phyloP scores from a whole-genome alignment of 2,797 vertebrate genomes.

The Enteromius anoplus region DNA sequence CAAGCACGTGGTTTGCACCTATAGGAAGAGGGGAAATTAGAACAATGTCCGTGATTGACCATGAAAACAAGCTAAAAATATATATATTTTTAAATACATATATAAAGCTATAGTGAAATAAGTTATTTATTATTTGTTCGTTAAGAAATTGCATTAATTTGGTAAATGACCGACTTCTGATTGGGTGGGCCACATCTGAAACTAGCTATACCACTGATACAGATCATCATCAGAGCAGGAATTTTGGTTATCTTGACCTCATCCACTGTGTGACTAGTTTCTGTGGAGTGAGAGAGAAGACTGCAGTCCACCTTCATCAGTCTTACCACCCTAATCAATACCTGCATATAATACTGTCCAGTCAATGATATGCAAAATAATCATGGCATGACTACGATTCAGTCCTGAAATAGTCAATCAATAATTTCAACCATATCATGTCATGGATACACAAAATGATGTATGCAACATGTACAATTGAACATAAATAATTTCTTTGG shows the following conservation, averaged over 20 bases:
- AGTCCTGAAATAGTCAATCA: background rate
- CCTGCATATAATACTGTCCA: slow-evolving; percentile 58
- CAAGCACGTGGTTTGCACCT: too few species aligned
- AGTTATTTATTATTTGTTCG: too few species aligned
- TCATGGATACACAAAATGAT: background rate
- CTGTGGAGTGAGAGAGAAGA: slow-evolving; percentile 31
- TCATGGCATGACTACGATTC: background rate
- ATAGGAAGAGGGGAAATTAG: too few species aligned
- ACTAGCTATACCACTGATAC: background rate
- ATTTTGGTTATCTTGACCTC: slow-evolving; percentile 36
- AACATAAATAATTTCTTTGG: background rate
- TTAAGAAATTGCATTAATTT: too few species aligned
- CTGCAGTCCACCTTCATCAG: slow-evolving; percentile 17
- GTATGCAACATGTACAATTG: background rate
- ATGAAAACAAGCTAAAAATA: too few species aligned
- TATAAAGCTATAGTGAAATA: too few species aligned
- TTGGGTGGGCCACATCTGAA: too few species aligned
- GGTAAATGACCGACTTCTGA: too few species aligned
- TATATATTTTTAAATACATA: too few species aligned
- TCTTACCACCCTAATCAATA: slow-evolving; percentile 59
- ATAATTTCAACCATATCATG: background rate
- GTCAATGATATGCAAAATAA: slow-evolving; percentile 44
- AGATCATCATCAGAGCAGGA: slow-evolving; percentile 14
- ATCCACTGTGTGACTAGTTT: slow-evolving; percentile 38
- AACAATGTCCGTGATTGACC: too few species aligned